Base-by-base conservation (phyloP, 1,140 invertebrate genomes). In the Drosophila biarmipes region DNA sequence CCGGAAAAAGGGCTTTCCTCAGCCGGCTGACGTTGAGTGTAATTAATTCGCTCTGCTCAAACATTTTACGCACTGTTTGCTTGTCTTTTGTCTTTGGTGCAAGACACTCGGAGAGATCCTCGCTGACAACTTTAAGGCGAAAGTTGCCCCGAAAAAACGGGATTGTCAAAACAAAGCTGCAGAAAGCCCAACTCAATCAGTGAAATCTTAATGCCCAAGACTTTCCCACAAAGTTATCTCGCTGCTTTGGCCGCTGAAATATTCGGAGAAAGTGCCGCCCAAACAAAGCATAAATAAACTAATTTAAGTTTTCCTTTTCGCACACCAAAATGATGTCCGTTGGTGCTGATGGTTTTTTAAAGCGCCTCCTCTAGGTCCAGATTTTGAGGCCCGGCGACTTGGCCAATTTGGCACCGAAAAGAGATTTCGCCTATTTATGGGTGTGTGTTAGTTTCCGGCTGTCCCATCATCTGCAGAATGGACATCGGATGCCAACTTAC, bases 201-300 rank as follows among this genome's bases (percentile, higher is more conserved):
- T 57, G 56, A 64, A 78, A 85, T 80, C 75, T 84, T 71, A 79
- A 69, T 74, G 80, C 54, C 57, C 35, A 52, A 61, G 62, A 64
- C 48, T 67, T 76, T 53, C 49, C 14, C 57, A 49, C 75, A 89
- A 87, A 89, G 74, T 79, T 89, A 89, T 87, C 79, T 67, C 21
- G 63, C 54, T 31, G 17, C 19, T 38, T 10, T 37, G 21, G 53
- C 21, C 45, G 35, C 43, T 52, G 68, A 78, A 78, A 79, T 81
- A 81, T 80, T 80, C 76, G 64, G 63, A 34, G 29, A 37, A 61
- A 72, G 61, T 75, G 62, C 56, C 71, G 69, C 46, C 64, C 82
- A 84, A 86, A 82, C 78, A 86, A 87, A 82, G 78, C 84, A 89
- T 82, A 82, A 86, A 82, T 82, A 86, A 87, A 87, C 82, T 79